phyloP scores from a whole-genome alignment of 2,113 vertebrate species.

The Upupa epops region DNA sequence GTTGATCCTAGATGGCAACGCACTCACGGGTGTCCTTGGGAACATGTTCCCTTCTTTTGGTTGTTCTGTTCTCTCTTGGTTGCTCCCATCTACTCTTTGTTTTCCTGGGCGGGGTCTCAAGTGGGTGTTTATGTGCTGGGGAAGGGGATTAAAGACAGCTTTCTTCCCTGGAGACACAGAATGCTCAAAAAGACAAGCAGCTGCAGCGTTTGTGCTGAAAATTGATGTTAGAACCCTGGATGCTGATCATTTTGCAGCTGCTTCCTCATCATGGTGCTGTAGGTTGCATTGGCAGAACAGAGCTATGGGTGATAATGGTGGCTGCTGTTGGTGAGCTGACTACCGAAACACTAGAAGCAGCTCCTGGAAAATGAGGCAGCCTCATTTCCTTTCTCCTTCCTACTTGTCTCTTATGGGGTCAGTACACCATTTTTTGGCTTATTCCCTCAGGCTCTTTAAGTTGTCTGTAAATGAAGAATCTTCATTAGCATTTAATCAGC shows the following conservation, averaged over 20 bases:
- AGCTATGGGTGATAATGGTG: neutral
- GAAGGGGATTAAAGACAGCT: neutral
- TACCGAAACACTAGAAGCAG: neutral
- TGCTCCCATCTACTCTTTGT: neutral
- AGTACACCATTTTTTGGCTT: neutral
- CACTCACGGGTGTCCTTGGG: neutral
- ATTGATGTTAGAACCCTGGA: neutral
- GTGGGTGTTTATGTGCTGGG: neutral
- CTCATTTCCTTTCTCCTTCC: neutral
- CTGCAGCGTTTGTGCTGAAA: neutral
- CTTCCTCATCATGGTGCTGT: neutral
- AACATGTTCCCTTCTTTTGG: neutral
- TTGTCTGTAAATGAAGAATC: neutral
- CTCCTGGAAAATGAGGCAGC: neutral
- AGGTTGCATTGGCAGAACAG: neutral
- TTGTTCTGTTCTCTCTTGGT: neutral
- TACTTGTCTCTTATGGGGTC: neutral
- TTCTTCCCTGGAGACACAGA: neutral
- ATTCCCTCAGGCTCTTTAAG: neutral
- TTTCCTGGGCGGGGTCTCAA: neutral
- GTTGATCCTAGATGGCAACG: neutral
- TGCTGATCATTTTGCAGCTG: accelerated
- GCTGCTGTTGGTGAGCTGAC: neutral
- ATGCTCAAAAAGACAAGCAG: neutral
- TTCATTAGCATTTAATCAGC: neutral